Percentiles rank a stretch among this genome's conserved stretches.
Evolutionary conservation across 2,888 invertebrate genomes (phyloP).

Genomic region (Nebria brevicollis): DNA sequence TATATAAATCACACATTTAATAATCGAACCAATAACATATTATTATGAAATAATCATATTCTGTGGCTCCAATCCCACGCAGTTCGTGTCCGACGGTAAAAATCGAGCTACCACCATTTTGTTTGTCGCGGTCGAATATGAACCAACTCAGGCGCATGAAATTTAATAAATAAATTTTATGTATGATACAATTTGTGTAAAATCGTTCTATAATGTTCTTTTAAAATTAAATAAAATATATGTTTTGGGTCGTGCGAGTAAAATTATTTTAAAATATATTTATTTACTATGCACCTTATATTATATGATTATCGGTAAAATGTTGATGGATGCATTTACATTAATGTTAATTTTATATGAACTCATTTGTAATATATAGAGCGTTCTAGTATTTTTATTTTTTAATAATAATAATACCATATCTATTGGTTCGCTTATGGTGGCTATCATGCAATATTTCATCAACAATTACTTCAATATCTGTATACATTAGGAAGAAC

Average conservation of each 20-base stretch:
- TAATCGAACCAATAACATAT: not conserved
- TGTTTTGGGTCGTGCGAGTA: no score
- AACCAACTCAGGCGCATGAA: not conserved
- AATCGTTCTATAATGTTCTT: no score
- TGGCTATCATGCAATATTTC: constrained; percentile 28
- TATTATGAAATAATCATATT: not conserved
- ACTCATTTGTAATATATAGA: constrained; percentile 15
- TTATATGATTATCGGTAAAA: not conserved
- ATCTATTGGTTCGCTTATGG: constrained; percentile 2
- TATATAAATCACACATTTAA: no score
- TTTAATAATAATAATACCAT: not conserved
- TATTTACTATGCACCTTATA: not conserved
- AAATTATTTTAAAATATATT: no score
- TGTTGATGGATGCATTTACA: not conserved
- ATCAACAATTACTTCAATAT: constrained; percentile 38
- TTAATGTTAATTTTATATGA: constrained; percentile 15
- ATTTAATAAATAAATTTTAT: not conserved
- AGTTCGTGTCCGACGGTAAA: constrained; percentile 36
- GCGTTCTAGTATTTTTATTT: not conserved
- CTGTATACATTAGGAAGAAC: constrained; percentile 38
- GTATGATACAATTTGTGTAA: not conserved
- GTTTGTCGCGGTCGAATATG: constrained; percentile 20
- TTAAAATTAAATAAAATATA: no score
- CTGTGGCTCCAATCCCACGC: not conserved
- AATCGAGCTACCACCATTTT: constrained; percentile 38